A percentile compares a stretch with the other conserved stretches of the same genome.
phyloP scores from a whole-genome alignment of 2,888 invertebrate species.

The Dolichopus griseipennis region DNA sequence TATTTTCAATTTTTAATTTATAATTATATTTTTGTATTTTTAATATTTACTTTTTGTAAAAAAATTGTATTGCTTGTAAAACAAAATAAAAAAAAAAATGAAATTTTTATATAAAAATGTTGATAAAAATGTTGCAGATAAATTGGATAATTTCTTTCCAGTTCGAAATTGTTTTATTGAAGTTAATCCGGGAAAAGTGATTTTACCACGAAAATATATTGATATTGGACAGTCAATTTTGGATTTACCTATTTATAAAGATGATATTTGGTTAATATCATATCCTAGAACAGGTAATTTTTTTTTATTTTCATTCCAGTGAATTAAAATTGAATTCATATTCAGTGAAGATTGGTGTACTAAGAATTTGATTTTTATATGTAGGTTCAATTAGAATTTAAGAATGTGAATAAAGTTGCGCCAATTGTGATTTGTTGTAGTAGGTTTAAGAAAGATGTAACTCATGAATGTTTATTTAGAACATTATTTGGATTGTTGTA shows the following conservation, averaged over 20 bases:
- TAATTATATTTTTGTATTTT: not conserved
- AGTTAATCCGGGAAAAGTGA: constrained; percentile 61
- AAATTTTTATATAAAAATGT: constrained; percentile 48
- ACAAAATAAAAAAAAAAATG: constrained; percentile 23
- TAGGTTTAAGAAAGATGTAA: too few species aligned
- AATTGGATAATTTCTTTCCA: constrained; percentile 59
- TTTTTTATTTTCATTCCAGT: too few species aligned
- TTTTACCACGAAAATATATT: constrained; percentile 60
- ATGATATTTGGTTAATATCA: constrained; percentile 79
- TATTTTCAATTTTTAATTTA: not conserved
- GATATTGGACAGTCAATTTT: constrained; percentile 60
- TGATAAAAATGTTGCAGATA: constrained; percentile 50
- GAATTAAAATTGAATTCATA: too few species aligned
- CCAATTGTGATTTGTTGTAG: too few species aligned
- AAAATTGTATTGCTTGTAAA: not conserved
- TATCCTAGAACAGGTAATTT: constrained; percentile 77
- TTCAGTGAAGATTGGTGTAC: too few species aligned
- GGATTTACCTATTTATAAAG: constrained; percentile 60
- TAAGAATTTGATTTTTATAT: too few species aligned
- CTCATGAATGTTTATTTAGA: too few species aligned
- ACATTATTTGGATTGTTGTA: too few species aligned
- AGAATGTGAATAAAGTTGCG: too few species aligned
- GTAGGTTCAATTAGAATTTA: too few species aligned
- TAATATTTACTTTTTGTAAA: too few species aligned
- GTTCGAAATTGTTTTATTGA: constrained; percentile 60